A percentile compares a stretch with the other conserved stretches of the same genome.
phyloP scores from a whole-genome alignment of 1,140 invertebrate genomes.

The Sweltsa coloradensis region DNA sequence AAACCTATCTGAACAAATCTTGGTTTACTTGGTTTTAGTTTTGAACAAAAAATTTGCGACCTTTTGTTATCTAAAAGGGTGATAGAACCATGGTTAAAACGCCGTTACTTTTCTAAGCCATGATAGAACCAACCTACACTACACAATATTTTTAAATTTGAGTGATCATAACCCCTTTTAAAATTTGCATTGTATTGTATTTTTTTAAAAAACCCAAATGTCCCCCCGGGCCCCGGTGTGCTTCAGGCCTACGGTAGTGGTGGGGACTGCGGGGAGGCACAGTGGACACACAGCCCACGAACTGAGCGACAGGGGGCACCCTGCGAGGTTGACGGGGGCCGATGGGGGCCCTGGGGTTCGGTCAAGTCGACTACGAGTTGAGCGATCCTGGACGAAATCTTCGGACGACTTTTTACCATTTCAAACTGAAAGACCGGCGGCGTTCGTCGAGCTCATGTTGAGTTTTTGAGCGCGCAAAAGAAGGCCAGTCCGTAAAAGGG shows the following conservation, averaged over 20 bases:
- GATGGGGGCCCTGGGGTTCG: conserved; percentile 43
- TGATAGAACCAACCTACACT: too few relatives aligned
- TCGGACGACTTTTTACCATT: conserved; percentile 38
- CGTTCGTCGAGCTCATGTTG: conserved; percentile 44
- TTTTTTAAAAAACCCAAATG: too few relatives aligned
- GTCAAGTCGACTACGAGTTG: conserved; percentile 40
- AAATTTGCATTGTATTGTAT: too few relatives aligned
- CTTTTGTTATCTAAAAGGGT: too few relatives aligned
- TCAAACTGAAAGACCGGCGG: conserved; percentile 38
- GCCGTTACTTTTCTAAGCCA: too few relatives aligned
- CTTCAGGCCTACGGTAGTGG: conserved; percentile 28
- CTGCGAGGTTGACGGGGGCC: conserved; percentile 44
- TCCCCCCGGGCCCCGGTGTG: not conserved
- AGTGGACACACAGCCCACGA: conserved; percentile 50
- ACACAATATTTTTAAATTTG: too few relatives aligned
- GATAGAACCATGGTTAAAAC: too few relatives aligned
- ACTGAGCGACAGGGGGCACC: conserved; percentile 33
- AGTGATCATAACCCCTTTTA: too few relatives aligned
- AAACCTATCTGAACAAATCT: too few relatives aligned
- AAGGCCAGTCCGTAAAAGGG: conserved; percentile 36
- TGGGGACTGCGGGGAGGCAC: conserved; percentile 52
- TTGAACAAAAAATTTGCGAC: too few relatives aligned
- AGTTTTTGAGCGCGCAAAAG: conserved; percentile 46
- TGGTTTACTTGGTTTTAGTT: too few relatives aligned
- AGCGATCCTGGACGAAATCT: conserved; percentile 37